Evolutionary conservation across 2,888 invertebrate genomes (phyloP).

Genomic region (Sinodicranocentrus sp.): DNA sequence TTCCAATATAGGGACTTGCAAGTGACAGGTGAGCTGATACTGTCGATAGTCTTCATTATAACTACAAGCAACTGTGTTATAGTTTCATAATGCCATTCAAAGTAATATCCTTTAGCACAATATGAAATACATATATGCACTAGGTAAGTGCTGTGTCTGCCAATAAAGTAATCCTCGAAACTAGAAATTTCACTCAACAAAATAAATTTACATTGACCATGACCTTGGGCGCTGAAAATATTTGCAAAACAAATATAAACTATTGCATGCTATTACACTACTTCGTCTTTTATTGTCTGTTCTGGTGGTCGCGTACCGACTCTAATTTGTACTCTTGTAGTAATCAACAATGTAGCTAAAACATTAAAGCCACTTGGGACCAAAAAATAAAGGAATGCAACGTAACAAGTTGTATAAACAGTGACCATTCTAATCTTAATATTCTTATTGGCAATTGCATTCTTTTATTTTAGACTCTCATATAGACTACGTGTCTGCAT

Average conservation of each 20-base stretch:
- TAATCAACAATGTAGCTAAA: conserved; percentile 10
- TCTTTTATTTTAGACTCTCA: too few relatives aligned
- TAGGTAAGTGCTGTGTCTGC: neutral
- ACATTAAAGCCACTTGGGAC: too few relatives aligned
- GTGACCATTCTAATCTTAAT: too few relatives aligned
- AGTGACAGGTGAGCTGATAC: conserved; percentile 29
- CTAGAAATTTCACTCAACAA: conserved; percentile 56
- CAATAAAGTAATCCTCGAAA: neutral
- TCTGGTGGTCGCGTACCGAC: conserved; percentile 52
- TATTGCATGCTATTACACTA: conserved; percentile 5
- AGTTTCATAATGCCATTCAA: neutral
- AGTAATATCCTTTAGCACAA: too few relatives aligned
- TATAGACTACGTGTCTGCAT: too few relatives aligned
- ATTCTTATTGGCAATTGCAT: too few relatives aligned
- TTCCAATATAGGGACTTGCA: conserved; percentile 36
- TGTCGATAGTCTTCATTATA: conserved; percentile 41
- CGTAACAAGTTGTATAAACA: conserved; percentile 11
- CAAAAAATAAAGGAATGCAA: too few relatives aligned
- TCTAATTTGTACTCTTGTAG: conserved; percentile 32
- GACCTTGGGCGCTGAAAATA: conserved; percentile 53
- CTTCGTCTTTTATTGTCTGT: neutral
- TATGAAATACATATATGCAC: neutral
- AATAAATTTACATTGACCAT: conserved; percentile 67
- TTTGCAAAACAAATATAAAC: conserved; percentile 65
- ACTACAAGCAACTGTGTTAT: neutral